Evolutionary conservation across 1,140 invertebrate species (phyloP).

Genomic region (Psix sp.): DNA sequence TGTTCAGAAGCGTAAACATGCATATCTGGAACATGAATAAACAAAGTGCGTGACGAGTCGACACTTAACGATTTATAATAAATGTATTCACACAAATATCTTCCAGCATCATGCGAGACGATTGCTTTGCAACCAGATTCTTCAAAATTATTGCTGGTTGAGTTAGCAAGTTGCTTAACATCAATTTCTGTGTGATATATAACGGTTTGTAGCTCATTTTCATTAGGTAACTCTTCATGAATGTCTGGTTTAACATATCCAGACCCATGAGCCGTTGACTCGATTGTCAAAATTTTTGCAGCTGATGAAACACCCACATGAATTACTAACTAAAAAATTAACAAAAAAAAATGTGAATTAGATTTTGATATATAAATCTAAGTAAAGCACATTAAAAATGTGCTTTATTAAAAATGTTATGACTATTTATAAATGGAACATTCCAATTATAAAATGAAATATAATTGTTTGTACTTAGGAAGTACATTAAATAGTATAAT

Average conservation of each 20-base stretch:
- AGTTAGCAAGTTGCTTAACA: conserved; percentile 71
- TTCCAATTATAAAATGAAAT: no score
- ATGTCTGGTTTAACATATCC: conserved; percentile 79
- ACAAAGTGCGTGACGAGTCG: conserved; percentile 78
- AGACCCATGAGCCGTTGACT: conserved; percentile 78
- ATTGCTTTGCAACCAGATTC: conserved; percentile 62
- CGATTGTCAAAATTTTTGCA: conserved; percentile 79
- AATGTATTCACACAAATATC: conserved; percentile 84
- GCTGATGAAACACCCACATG: conserved; percentile 81
- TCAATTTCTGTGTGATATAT: conserved; percentile 73
- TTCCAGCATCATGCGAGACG: conserved; percentile 76
- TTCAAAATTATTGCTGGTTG: conserved; percentile 68
- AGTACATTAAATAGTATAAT: no score
- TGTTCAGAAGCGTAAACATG: conserved; percentile 76
- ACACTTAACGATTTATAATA: conserved; percentile 81
- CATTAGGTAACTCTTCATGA: conserved; percentile 72
- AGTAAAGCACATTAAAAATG: no score
- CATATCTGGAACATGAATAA: conserved; percentile 82
- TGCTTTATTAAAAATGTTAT: no score
- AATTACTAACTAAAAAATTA: conserved; percentile 82
- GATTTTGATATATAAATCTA: no score
- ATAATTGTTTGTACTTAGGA: no score
- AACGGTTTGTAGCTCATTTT: conserved; percentile 63
- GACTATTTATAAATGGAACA: no score
- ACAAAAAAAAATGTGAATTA: no score